Conservation (phyloP, 2,888 invertebrate species). For the Torymus auratus region DNA sequence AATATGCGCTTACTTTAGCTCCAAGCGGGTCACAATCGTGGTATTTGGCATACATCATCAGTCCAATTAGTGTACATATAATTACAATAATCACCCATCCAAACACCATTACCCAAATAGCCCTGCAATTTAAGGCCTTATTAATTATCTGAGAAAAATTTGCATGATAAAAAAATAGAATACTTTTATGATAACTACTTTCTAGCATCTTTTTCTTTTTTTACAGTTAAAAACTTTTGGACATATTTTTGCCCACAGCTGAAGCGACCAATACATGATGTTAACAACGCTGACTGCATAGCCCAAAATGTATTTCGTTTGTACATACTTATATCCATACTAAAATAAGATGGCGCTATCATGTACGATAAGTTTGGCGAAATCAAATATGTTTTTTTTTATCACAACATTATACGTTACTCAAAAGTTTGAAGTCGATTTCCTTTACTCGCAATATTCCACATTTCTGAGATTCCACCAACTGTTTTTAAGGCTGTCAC, state of each 20-base stretch:
- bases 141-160: no score
- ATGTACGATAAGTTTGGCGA: no score
- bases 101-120: slow-evolving; percentile 71
- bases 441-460: slow-evolving; percentile 79
- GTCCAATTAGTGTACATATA: slow-evolving; percentile 79
- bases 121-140: slow-evolving; percentile 61
- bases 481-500: slow-evolving; percentile 79
- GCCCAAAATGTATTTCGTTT: slow-evolving; percentile 81
- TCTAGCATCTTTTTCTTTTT: slow-evolving; percentile 79
- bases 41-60: slow-evolving; percentile 82
- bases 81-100: slow-evolving; percentile 80
- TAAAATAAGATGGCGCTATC: slow-evolving; percentile 64
- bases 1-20: slow-evolving; percentile 74
- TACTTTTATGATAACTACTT: slow-evolving; percentile 65
- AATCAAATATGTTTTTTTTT: no score
- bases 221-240: slow-evolving; percentile 81
- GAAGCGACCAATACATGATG: slow-evolving; percentile 78
- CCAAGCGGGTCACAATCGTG: slow-evolving; percentile 82
- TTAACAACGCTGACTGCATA: slow-evolving; percentile 79
- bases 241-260: slow-evolving; percentile 80
- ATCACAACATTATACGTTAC: slow-evolving; percentile 71
- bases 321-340: slow-evolving; percentile 80
- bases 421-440: slow-evolving; percentile 81
- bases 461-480: slow-evolving; percentile 81
- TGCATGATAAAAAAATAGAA: no score